Evolutionary conservation across 2,888 invertebrate species (phyloP), one percentile per base, ranked within the genome.

Genomic region (Arenicola marina): DNA sequence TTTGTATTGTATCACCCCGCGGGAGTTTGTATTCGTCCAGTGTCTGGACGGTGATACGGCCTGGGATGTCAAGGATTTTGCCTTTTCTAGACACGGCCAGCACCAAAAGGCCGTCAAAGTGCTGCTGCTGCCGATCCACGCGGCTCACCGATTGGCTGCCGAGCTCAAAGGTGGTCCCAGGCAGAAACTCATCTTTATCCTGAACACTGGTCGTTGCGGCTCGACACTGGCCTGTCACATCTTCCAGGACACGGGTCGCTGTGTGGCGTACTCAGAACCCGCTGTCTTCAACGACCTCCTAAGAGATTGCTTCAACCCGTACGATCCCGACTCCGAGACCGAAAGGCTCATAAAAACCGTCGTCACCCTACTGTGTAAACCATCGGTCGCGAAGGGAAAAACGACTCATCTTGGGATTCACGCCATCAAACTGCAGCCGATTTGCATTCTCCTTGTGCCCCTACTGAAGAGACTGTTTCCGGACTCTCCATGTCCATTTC

Each of bases 311-410:
- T n/a, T 24, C 48, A 24, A 24, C 26, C 18, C 24, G 18, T 7
- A 48, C 7, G 48, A 48, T n/a, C n/a, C n/a, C 48, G 38, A 38
- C 11, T 11, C 48, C 7, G 15, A 48, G n/a, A 7, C n/a, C 24
- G 7, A 24, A n/a, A 7, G 24, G 15, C 48, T n/a, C 48, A 24
- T 48, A 11, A n/a, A 7, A 24, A 24, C 48, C 26, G 24, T 24
- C 26, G 48, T 48, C n/a, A n/a, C 48, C 26, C 48, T 48, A 7
- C 48, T 48, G 18, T 48, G 48, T 24, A 48, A 48, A 24, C n/a
- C n/a, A n/a, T n/a, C n/a, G n/a, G n/a, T n/a, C n/a, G n/a, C n/a
- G n/a, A n/a, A n/a, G n/a, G n/a, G n/a, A n/a, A n/a, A n/a, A n/a
- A n/a, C n/a, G n/a, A n/a, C n/a, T n/a, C n/a, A n/a, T n/a, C n/a